Evolutionary conservation across 2,797 vertebrate species (phyloP).

Genomic region (Yasuhikotakia modesta): DNA sequence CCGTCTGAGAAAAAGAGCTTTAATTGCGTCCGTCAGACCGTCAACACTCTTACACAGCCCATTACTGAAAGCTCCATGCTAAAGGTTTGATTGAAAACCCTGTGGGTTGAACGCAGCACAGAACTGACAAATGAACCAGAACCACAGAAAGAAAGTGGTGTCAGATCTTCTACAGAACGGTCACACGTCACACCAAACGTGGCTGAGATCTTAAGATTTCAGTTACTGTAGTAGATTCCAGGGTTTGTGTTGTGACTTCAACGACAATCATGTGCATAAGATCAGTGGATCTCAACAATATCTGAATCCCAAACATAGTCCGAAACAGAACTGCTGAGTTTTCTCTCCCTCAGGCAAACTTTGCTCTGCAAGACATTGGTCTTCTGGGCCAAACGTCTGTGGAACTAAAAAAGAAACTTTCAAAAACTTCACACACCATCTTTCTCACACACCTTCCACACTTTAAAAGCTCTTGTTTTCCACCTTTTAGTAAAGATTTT

Average conservation of each 20-base stretch:
- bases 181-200: constrained; percentile 13
- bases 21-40: constrained; percentile 64
- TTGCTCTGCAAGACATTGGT: background rate
- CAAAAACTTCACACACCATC: constrained; percentile 8
- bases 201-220: background rate
- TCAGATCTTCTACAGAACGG: constrained; percentile 30
- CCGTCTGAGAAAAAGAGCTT: constrained; percentile 65
- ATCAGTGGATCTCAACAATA: background rate
- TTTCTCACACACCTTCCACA: constrained; percentile 7
- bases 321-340: background rate
- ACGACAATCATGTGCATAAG: background rate
- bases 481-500: constrained; percentile 30
- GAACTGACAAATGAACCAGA: constrained; percentile 36
- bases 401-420: constrained; percentile 12
- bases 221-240: background rate
- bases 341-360: background rate
- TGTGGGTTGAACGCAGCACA: constrained; percentile 8
- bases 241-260: background rate
- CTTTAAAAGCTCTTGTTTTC: constrained; percentile 36
- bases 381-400: background rate
- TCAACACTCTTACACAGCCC: constrained; percentile 43
- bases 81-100: constrained; percentile 45
- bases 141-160: constrained; percentile 18
- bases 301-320: background rate
- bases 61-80: constrained; percentile 44